These are phyloP conservation scores for Nycticryphes semicollaris DNA, from an alignment of 2,113 vertebrate species.

Conservation along the genomic window DNA sequence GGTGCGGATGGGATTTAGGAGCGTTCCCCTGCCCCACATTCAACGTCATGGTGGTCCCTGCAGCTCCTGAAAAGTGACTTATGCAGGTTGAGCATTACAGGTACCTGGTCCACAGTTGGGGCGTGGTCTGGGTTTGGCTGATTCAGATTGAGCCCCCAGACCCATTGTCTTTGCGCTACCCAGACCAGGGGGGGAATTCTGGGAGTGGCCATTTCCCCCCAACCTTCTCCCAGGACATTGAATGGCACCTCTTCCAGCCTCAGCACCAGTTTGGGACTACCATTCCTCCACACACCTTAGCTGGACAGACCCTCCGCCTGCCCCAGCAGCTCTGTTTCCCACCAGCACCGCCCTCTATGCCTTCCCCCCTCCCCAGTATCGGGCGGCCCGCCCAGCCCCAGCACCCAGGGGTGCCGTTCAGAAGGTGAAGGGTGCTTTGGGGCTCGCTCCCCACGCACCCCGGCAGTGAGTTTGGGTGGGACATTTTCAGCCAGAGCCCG, in stretches of 20 bases:
- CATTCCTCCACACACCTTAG: fast-evolving
- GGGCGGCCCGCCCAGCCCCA: neutral
- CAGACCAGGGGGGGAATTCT: too few species aligned
- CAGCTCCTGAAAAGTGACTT: neutral
- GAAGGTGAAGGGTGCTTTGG: neutral
- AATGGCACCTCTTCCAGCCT: fast-evolving
- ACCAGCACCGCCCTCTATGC: neutral
- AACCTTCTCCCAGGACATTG: neutral
- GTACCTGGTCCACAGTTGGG: neutral
- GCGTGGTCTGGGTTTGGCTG: neutral
- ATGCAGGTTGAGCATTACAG: neutral
- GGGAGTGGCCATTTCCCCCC: neutral
- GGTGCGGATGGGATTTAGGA: neutral
- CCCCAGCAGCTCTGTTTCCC: neutral
- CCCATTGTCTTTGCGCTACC: neutral
- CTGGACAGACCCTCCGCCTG: neutral
- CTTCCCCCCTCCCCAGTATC: too few species aligned
- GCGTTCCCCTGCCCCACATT: too few species aligned
- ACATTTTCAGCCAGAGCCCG: neutral
- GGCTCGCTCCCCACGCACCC: neutral
- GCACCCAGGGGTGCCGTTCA: neutral
- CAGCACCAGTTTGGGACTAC: neutral
- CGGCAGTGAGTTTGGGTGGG: neutral
- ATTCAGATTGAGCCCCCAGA: neutral
- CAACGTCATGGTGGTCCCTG: neutral